These are phyloP conservation scores for Acholoe squamosa DNA, from an alignment of 2,888 invertebrate species.

Conservation along the genomic window DNA sequence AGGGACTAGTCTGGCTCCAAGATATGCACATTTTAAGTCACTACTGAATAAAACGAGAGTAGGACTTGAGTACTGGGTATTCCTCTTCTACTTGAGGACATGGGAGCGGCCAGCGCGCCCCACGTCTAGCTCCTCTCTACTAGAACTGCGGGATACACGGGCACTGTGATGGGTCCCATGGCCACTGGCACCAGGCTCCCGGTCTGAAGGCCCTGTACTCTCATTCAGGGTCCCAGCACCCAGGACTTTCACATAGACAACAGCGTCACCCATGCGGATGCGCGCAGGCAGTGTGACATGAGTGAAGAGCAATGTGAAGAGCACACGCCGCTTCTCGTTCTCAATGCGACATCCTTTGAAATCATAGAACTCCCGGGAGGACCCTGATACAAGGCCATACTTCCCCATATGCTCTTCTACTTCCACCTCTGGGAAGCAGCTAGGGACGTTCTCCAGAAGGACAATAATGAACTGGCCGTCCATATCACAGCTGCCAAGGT, in stretches of 20 bases:
- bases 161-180: background rate
- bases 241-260: conserved; percentile 43
- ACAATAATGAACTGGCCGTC: conserved; percentile 55
- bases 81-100: background rate
- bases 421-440: conserved; percentile 57
- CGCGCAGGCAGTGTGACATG: conserved; percentile 17
- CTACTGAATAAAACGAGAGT: too few relatives aligned
- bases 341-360: conserved; percentile 48
- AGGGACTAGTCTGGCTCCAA: too few relatives aligned
- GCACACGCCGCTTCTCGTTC: conserved; percentile 42
- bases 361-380: conserved; percentile 43
- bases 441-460: conserved; percentile 62
- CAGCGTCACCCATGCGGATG: conserved; percentile 24
- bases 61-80: too few relatives aligned
- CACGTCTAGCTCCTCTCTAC: conserved; percentile 36
- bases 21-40: too few relatives aligned
- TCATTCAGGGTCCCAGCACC: conserved; percentile 28
- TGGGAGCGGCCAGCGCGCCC: background rate
- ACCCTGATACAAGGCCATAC: conserved; percentile 53
- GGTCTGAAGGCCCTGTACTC: background rate
- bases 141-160: background rate
- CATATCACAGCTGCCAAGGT: conserved; percentile 61
- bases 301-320: conserved; percentile 43
- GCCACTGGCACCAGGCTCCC: background rate
- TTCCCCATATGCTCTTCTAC: conserved; percentile 62